phyloP scores from a whole-genome alignment of 2,888 invertebrate genomes.

The Cephonodes hylas region DNA sequence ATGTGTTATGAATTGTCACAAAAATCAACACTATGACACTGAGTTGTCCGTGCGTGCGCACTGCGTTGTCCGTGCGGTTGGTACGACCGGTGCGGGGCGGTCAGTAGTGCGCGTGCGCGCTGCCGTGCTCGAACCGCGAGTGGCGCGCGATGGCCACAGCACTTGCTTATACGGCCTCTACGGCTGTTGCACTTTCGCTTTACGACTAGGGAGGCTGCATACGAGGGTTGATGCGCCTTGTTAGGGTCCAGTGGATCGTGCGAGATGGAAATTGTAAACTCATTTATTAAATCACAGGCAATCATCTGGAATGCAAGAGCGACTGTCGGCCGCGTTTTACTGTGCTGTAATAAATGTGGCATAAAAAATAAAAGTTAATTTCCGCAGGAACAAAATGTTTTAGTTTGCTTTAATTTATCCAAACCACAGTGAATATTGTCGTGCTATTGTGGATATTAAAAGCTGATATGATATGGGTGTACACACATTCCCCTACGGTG shows the following conservation, averaged over 20 bases:
- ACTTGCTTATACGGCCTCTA: conserved; percentile 64
- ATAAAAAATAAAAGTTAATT: too few species aligned
- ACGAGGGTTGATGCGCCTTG: conserved; percentile 15
- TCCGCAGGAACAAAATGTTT: too few species aligned
- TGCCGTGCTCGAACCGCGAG: conserved; percentile 54
- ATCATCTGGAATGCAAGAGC: too few species aligned
- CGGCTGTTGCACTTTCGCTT: conserved; percentile 69
- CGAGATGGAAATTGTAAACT: neutral
- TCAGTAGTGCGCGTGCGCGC: conserved; percentile 48
- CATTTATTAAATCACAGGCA: neutral
- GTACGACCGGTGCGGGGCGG: conserved; percentile 25
- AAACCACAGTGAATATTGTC: too few species aligned
- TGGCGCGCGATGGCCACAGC: conserved; percentile 53
- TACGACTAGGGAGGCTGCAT: conserved; percentile 15
- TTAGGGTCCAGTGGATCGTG: neutral
- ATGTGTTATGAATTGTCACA: neutral
- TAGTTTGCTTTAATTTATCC: too few species aligned
- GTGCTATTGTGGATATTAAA: too few species aligned
- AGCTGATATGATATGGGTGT: too few species aligned
- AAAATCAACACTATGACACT: conserved; percentile 7
- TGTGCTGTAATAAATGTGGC: too few species aligned
- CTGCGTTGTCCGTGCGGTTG: conserved; percentile 7
- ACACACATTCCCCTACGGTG: too few species aligned
- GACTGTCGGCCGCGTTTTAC: too few species aligned
- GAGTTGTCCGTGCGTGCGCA: conserved; percentile 8